phyloP scores from a whole-genome alignment of 2,888 invertebrate genomes.

The Drosophila multiciliata region DNA sequence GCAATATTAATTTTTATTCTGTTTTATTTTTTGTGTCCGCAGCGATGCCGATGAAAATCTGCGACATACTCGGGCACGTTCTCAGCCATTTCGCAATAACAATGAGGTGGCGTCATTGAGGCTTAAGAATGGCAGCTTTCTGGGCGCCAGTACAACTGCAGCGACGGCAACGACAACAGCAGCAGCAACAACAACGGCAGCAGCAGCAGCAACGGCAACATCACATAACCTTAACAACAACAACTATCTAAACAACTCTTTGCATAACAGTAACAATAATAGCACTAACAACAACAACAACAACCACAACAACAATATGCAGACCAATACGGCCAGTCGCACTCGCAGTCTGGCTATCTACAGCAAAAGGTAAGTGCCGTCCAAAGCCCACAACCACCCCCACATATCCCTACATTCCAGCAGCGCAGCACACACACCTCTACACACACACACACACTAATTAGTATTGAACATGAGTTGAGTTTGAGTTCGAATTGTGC shows the following conservation, averaged over 20 bases:
- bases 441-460: neutral
- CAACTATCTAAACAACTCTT: constrained; percentile 59
- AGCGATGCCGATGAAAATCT: constrained; percentile 77
- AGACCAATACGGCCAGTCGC: constrained; percentile 71
- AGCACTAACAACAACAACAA: constrained; percentile 67
- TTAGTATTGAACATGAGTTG: constrained; percentile 16
- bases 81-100: constrained; percentile 85
- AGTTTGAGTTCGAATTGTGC: constrained; percentile 41
- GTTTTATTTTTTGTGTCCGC: neutral
- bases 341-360: constrained; percentile 84
- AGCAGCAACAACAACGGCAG: constrained; percentile 25
- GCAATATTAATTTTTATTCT: neutral
- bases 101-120: constrained; percentile 60
- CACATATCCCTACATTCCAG: constrained; percentile 2
- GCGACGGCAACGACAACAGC: constrained; percentile 35
- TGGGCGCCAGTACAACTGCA: constrained; percentile 42
- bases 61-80: constrained; percentile 84
- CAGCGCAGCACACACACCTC: constrained; percentile 21
- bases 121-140: constrained; percentile 33
- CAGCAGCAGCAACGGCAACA: constrained; percentile 26
- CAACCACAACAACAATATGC: constrained; percentile 50
- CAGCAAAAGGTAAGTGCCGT: constrained; percentile 84
- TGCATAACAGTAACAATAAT: constrained; percentile 64
- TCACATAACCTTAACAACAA: constrained; percentile 53
- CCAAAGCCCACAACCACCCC: neutral